Evolutionary conservation across 2,888 invertebrate species (phyloP), one percentile per base, ranked within the genome.

Genomic region (Pseudeuparius sepicola): DNA sequence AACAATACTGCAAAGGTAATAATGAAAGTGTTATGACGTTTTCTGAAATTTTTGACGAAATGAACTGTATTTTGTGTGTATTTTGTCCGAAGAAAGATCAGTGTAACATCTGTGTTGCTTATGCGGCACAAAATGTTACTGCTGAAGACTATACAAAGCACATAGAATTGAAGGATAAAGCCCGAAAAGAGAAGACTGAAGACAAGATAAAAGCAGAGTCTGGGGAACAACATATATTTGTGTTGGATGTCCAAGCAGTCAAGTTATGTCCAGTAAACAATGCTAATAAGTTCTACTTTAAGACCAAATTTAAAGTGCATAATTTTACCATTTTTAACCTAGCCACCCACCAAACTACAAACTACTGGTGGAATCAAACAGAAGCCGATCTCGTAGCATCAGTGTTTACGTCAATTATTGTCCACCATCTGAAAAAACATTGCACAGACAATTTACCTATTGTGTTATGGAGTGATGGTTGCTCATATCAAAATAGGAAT

Each of bases 281-380:
- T 39, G 34, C 36, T 14, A 38, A 38, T 18, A 40, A 40, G 17
- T 43, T 43, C 25, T 40, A 43, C 33, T 43, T 35, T 29, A 42
- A 40, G 20, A 42, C 42, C 5, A 31, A 31, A 31, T 25, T 37
- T 13, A 37, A 28, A n/a, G 4, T 30, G 10, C 36, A 37, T 18
- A 40, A 32, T 24, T 40, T 33, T 17, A 37, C 33, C 13, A 24
- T n/a, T n/a, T n/a, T n/a, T n/a, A n/a, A n/a, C n/a, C n/a, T n/a
- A n/a, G n/a, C n/a, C n/a, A n/a, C n/a, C 18, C 39, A 39, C 13
- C 13, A 39, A 18, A 36, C 39, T 23, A 13, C 16, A 5, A 39
- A 39, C 31, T 41, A 41, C 15, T 41, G 41, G 33, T 41, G 33
- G 38, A 36, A 11, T 17, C 33, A 41, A 14, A 16, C 24, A 9